Evolutionary conservation across 2,113 vertebrate genomes (phyloP).

Genomic region (Nyctereutes procyonoides): DNA sequence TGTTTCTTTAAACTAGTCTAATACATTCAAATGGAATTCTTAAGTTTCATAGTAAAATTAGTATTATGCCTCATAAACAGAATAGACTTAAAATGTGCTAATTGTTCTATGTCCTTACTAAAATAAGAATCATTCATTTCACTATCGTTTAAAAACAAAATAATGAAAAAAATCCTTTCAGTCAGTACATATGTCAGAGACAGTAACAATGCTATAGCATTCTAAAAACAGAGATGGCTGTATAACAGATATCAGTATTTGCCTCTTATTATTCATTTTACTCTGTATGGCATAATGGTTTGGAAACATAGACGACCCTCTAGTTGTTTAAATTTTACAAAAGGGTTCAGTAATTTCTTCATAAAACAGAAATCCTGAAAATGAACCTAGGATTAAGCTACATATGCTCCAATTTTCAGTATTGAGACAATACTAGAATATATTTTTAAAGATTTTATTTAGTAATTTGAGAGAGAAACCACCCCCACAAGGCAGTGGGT

Average conservation of each 20-base stretch:
- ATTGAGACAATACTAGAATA: neutral
- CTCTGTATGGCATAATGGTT: neutral
- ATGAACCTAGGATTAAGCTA: neutral
- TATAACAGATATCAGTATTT: neutral
- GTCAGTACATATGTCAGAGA: neutral
- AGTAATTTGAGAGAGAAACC: neutral
- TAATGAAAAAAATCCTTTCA: neutral
- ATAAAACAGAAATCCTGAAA: neutral
- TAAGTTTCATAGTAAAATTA: neutral
- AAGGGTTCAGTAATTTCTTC: neutral
- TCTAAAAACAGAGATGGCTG: neutral
- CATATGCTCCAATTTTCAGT: neutral
- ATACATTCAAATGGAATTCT: neutral
- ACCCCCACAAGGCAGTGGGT: neutral
- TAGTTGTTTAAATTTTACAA: neutral
- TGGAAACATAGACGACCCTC: neutral
- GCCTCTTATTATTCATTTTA: neutral
- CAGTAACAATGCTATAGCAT: neutral
- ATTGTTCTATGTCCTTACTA: neutral
- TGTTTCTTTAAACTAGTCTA: neutral
- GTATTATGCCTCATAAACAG: neutral
- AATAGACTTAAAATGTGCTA: neutral
- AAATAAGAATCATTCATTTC: neutral
- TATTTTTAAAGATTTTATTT: neutral
- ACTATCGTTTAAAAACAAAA: slow-evolving; percentile 1